Evolutionary conservation across 2,797 vertebrate genomes (phyloP).

Genomic region (Oryzias dopingdopingensis): DNA sequence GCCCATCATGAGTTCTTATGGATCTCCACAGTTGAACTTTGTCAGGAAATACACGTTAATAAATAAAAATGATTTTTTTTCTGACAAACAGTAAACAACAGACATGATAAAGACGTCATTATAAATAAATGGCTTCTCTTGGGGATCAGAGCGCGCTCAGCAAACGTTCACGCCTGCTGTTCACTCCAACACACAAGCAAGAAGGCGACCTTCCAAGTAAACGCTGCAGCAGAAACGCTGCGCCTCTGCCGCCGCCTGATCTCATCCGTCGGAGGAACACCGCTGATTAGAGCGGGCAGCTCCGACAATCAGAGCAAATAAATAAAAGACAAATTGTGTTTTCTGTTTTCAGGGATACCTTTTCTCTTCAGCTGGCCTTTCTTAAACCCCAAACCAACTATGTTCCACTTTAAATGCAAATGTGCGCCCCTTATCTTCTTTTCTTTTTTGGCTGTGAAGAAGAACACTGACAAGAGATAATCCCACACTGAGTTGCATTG

Average conservation of each 20-base stretch:
- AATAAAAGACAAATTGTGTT: conserved; percentile 46
- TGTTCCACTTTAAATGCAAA: conserved; percentile 80
- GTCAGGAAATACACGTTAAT: too few species aligned
- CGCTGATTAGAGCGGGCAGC: conserved; percentile 42
- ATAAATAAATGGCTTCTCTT: conserved; percentile 15
- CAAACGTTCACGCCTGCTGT: conserved; percentile 16
- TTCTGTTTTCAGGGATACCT: conserved; percentile 52
- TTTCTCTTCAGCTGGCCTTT: conserved; percentile 48
- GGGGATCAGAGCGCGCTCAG: conserved; percentile 14
- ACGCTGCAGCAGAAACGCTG: conserved; percentile 8
- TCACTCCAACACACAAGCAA: conserved; percentile 14
- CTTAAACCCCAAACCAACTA: conserved; percentile 51
- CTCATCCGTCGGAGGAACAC: conserved; percentile 27
- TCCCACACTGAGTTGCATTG: conserved; percentile 60
- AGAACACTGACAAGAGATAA: conserved; percentile 70
- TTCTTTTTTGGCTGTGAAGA: conserved; percentile 24
- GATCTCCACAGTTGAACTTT: too few species aligned
- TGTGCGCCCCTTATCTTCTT: conserved; percentile 30
- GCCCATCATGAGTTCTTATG: too few species aligned
- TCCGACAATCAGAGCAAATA: conserved; percentile 48
- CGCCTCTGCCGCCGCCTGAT: conserved; percentile 12
- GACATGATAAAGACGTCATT: conserved; percentile 2
- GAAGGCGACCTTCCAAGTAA: conserved; percentile 17
- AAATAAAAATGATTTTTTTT: too few species aligned
- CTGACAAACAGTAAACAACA: too few species aligned